A percentile compares a stretch with the other conserved stretches of the same genome.
phyloP scores from a whole-genome alignment of 2,113 vertebrate species.

The Acanthochromis polyacanthus region DNA sequence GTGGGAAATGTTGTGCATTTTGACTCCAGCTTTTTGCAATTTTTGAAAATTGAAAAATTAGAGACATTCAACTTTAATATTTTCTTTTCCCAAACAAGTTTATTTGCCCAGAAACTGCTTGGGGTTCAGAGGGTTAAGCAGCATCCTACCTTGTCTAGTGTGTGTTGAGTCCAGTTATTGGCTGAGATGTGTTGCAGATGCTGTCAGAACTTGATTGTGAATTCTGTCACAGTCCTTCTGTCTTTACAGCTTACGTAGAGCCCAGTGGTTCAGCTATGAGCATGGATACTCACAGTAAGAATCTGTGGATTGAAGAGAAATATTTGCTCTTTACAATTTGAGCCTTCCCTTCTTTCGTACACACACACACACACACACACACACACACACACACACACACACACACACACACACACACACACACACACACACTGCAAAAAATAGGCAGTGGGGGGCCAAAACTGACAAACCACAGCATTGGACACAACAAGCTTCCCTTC shows the following conservation, averaged over 20 bases:
- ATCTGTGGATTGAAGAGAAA: not conserved
- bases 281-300: not conserved
- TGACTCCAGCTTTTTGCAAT: too few species aligned
- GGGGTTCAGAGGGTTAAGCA: too few species aligned
- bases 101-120: too few species aligned
- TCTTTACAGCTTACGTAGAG: not conserved
- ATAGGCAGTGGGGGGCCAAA: not conserved
- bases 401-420: not conserved
- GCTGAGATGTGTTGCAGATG: not conserved
- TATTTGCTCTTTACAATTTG: not conserved
- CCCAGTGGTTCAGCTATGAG: not conserved
- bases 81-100: too few species aligned
- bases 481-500: not conserved
- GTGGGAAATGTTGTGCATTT: too few species aligned
- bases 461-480: not conserved
- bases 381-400: not conserved
- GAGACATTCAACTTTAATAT: too few species aligned
- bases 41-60: too few species aligned
- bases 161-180: not conserved
- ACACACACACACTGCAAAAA: not conserved
- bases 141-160: not conserved
- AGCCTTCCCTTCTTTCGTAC: not conserved
- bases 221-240: not conserved
- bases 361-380: not conserved
- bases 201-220: not conserved